phyloP scores from a whole-genome alignment of 2,113 vertebrate genomes.

The Benitochromis conjunctus region DNA sequence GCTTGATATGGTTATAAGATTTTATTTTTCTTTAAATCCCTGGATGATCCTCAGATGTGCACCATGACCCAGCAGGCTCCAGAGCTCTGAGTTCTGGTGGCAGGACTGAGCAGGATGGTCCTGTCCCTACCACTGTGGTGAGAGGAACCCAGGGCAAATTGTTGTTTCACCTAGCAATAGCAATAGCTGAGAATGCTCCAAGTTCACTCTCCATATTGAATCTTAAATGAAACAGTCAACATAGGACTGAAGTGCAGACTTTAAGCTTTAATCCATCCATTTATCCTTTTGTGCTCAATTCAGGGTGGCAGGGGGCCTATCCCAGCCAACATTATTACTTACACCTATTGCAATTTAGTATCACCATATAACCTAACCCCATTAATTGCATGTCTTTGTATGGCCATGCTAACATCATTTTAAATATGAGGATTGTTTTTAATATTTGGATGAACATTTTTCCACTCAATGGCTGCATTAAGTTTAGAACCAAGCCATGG shows the following conservation, averaged over 20 bases:
- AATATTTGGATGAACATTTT: neutral
- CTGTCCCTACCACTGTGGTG: neutral
- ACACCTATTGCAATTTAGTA: neutral
- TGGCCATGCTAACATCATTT: neutral
- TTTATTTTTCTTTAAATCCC: neutral
- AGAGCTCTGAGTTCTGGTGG: neutral
- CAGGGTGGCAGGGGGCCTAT: neutral
- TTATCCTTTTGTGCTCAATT: neutral
- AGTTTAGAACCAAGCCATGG: neutral
- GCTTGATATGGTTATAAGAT: neutral
- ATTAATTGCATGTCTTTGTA: neutral
- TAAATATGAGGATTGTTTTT: neutral
- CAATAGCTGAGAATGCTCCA: neutral
- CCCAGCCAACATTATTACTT: neutral
- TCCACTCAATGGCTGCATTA: neutral
- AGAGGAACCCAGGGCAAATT: neutral
- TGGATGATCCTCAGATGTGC: neutral
- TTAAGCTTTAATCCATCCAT: neutral
- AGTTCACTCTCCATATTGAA: neutral
- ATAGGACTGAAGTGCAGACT: neutral
- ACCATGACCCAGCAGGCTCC: neutral
- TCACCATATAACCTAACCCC: neutral
- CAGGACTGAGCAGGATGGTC: neutral
- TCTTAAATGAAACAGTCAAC: neutral
- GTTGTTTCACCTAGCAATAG: neutral